Evolutionary conservation across 2,113 vertebrate species (phyloP).

Genomic region (Odontesthes bonariensis): DNA sequence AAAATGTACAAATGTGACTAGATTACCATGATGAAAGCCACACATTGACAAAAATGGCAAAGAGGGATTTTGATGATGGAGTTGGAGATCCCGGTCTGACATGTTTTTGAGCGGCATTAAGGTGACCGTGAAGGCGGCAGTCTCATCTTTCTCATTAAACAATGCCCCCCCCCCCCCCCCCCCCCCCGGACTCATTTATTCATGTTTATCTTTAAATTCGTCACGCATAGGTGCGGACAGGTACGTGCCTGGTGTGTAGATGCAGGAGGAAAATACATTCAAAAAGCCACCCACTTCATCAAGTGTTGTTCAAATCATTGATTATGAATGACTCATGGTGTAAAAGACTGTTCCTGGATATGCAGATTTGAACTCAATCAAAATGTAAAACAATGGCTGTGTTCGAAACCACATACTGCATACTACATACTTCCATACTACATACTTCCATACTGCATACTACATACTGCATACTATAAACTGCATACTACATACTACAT

Average conservation of each 20-base stretch:
- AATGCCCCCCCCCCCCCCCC: background rate
- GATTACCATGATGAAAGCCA: no score
- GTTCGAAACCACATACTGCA: background rate
- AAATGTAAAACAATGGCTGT: background rate
- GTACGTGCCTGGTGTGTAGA: background rate
- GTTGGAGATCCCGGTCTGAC: background rate
- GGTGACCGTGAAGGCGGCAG: background rate
- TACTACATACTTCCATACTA: no score
- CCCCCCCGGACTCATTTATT: background rate
- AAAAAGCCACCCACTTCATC: background rate
- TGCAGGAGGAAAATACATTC: background rate
- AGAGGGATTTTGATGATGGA: no score
- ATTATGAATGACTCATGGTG: background rate
- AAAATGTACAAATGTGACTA: background rate
- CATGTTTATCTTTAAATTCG: background rate
- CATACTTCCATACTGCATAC: no score
- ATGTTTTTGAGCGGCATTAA: background rate
- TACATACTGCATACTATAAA: no score
- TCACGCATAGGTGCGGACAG: background rate
- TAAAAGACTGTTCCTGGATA: background rate
- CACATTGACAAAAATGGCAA: no score
- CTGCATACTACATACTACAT: no score
- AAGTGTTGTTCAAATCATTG: background rate
- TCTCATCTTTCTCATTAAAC: background rate
- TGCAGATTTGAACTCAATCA: constrained; percentile 6